phyloP scores from a whole-genome alignment of 35 echinoderm and acorn worm genomes.

The Ophioderma brevispina region DNA sequence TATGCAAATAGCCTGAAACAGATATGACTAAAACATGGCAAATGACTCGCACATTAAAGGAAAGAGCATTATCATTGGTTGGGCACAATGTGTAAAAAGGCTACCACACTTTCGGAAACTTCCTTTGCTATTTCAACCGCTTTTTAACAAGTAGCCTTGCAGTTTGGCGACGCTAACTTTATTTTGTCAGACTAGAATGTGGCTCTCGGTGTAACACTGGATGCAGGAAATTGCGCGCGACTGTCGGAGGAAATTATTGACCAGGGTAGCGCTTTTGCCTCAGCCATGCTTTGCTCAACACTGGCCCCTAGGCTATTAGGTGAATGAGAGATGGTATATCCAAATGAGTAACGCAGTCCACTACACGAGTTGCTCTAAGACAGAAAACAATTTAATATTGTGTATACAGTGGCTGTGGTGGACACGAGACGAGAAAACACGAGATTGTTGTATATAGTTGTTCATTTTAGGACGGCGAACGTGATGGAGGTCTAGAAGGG shows the following conservation, averaged over 20 bases:
- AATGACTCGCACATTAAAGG: background rate
- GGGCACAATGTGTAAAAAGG: background rate
- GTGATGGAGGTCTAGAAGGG: background rate
- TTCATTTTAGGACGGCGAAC: background rate
- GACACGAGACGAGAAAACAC: background rate
- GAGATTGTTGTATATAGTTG: background rate
- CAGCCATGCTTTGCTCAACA: background rate
- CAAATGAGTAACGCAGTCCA: background rate
- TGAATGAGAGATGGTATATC: background rate
- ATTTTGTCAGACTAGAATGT: background rate
- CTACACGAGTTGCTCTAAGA: background rate
- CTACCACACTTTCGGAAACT: background rate
- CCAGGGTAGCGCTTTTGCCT: background rate
- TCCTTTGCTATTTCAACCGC: background rate
- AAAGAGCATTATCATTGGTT: background rate
- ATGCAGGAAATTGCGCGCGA: constrained; percentile 6
- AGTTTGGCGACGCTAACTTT: background rate
- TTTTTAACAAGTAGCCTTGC: background rate
- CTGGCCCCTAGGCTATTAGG: background rate
- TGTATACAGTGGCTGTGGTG: background rate
- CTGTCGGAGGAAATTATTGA: constrained; percentile 1
- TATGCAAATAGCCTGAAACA: background rate
- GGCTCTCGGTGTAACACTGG: background rate
- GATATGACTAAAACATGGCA: background rate
- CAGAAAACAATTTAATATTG: no score